phyloP scores from a whole-genome alignment of 2,113 vertebrate species.

The Eretmochelys imbricata region DNA sequence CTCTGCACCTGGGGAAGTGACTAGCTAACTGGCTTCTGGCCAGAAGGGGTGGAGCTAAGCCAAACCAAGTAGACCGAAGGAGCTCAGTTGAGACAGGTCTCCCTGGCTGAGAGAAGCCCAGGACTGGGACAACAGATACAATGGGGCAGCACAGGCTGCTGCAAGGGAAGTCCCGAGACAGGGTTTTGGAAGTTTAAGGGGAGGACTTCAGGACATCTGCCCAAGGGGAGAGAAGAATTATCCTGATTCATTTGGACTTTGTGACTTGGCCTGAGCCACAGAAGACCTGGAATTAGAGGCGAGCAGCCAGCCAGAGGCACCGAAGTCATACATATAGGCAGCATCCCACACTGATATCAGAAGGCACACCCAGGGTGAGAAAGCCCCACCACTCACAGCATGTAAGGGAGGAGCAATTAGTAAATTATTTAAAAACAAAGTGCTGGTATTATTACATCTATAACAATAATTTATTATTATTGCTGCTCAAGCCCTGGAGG shows the following conservation, averaged over 20 bases:
- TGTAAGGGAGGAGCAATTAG: background rate
- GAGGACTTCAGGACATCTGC: background rate
- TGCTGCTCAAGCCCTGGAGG: background rate
- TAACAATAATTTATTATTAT: background rate
- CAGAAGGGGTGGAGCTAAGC: background rate
- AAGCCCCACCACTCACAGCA: background rate
- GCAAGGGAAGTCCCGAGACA: background rate
- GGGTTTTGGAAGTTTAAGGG: background rate
- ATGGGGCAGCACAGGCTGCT: no score
- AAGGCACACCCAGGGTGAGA: background rate
- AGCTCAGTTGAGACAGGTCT: background rate
- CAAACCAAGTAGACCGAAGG: background rate
- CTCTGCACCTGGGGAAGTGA: no score
- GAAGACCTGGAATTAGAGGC: background rate
- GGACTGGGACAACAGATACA: background rate
- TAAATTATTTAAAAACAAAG: background rate
- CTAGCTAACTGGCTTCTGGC: background rate
- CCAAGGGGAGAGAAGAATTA: background rate
- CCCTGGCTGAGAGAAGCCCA: background rate
- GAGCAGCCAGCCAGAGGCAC: background rate
- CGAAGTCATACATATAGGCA: background rate
- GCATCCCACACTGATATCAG: background rate
- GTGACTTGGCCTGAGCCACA: background rate
- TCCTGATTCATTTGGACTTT: background rate
- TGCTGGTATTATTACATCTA: background rate